Evolutionary conservation across 2,888 invertebrate genomes (phyloP), one percentile per base, ranked within the genome.

Genomic region (Melieria omissa): DNA sequence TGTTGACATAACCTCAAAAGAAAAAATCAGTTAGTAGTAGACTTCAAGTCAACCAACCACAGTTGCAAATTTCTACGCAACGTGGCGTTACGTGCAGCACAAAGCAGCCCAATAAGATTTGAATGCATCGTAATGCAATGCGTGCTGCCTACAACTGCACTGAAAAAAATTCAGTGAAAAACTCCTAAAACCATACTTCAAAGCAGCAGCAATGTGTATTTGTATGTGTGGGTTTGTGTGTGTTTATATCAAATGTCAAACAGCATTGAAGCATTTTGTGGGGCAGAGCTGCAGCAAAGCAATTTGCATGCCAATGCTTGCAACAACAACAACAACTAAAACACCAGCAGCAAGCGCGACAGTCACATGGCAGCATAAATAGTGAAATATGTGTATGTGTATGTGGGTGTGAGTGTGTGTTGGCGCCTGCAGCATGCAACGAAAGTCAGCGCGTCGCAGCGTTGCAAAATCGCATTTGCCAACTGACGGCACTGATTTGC

Each of bases 221-320:
- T 16, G 16, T 16, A 3, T 29, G 29, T 49, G 49, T 3, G 12
- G 47, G 47, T 47, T 6, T 65, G 6, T 54, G 10, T 5, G 46
- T 12, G 16, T 10, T 14, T 63, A 29, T 46, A 62, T 46, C 45
- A 62, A 62, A 16, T n/a, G 14, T 42, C 6, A 16, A 45, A 5
- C 42, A 3, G 47, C 7, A 16, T 63, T 63, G 16, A 49, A 10
- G 8, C 41, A 47, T 7, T 42, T 10, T 8, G 7, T 42, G 12
- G 52, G 47, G 63, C 3, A 4, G 44, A 64, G 14, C 44, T 44
- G 14, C 9, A 8, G 44, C 0, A 12, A 54, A 54, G 54, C 64
- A 42, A 54, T 49, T 52, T 29, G 49, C 52, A 10, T 65, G 65
- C 10, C 54, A 65, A 52, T n/a, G 10, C 29, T 5, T n/a, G 42